These are phyloP conservation scores for Plodia interpunctella DNA, from an alignment of 1,140 invertebrate species.

Conservation along the genomic window DNA sequence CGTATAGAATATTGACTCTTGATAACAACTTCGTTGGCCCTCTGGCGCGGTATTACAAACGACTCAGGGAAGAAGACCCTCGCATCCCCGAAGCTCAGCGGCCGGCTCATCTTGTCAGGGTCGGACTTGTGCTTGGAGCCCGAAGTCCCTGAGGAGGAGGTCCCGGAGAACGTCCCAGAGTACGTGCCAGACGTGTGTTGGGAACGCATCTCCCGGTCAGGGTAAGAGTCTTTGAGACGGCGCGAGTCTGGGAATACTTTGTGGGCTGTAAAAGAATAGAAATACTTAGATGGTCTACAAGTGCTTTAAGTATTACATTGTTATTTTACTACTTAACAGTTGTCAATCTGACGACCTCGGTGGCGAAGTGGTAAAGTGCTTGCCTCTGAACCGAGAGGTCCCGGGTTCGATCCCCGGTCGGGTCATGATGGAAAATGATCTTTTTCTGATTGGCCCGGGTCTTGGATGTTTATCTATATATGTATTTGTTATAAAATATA, in stretches of 20 bases:
- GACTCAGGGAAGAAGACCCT: constrained; percentile 72
- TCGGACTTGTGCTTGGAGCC: constrained; percentile 65
- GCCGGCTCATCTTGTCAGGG: constrained; percentile 46
- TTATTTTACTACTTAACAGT: too few relatives aligned
- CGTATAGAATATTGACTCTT: constrained; percentile 61
- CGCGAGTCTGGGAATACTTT: constrained; percentile 58
- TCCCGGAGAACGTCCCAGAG: constrained; percentile 67
- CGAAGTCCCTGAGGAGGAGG: constrained; percentile 70
- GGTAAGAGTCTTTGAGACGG: constrained; percentile 49
- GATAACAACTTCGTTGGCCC: constrained; percentile 50
- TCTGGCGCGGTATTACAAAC: constrained; percentile 62
- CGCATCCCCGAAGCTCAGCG: constrained; percentile 59
- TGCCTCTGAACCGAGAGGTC: too few relatives aligned
- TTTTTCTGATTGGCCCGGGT: too few relatives aligned
- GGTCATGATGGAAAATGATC: too few relatives aligned
- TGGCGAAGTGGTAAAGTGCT: too few relatives aligned
- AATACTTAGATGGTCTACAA: too few relatives aligned
- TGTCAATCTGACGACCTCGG: too few relatives aligned
- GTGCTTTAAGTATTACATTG: too few relatives aligned
- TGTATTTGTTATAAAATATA: too few relatives aligned
- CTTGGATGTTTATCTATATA: too few relatives aligned
- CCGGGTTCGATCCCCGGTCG: too few relatives aligned
- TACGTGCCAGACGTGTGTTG: constrained; percentile 41
- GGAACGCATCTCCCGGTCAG: constrained; percentile 43
- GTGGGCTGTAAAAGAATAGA: constrained; percentile 44